Percentiles rank a stretch among this genome's conserved stretches.
phyloP scores from a whole-genome alignment of 2,797 vertebrate species.

The Epinephelus coioides region DNA sequence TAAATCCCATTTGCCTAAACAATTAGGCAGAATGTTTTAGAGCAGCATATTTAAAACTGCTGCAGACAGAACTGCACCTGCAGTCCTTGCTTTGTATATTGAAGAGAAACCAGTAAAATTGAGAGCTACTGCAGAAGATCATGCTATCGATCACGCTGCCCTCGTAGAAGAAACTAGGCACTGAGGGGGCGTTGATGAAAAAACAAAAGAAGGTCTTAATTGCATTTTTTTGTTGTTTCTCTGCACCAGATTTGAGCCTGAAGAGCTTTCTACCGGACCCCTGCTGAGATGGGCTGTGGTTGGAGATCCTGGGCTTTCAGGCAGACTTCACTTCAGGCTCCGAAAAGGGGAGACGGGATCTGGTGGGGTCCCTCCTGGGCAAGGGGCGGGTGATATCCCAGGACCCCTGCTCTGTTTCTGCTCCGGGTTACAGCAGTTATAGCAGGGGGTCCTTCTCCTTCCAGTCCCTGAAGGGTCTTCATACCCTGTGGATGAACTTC shows the following conservation, averaged over 20 bases:
- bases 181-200: slow-evolving; percentile 46
- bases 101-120: slow-evolving; percentile 27
- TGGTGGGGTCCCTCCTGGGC: slow-evolving; percentile 61
- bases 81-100: slow-evolving; percentile 19
- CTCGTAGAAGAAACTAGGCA: slow-evolving; percentile 61
- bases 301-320: slow-evolving; percentile 53
- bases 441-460: slow-evolving; percentile 62
- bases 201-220: slow-evolving; percentile 78
- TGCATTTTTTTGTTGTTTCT: slow-evolving; percentile 70
- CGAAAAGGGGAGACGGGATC: slow-evolving; percentile 44
- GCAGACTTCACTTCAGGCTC: slow-evolving; percentile 68
- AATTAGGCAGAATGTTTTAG: slow-evolving; percentile 38
- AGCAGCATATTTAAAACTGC: slow-evolving; percentile 27
- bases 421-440: slow-evolving; percentile 72
- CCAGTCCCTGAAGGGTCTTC: slow-evolving; percentile 47
- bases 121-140: slow-evolving; percentile 31
- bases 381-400: slow-evolving; percentile 62
- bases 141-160: slow-evolving; percentile 40
- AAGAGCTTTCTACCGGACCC: slow-evolving; percentile 71
- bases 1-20: slow-evolving; percentile 57
- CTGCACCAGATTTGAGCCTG: slow-evolving; percentile 72
- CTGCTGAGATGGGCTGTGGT: slow-evolving; percentile 74
- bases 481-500: slow-evolving; percentile 71
- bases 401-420: slow-evolving; percentile 81
- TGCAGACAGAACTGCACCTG: slow-evolving; percentile 27